phyloP scores from a whole-genome alignment of 2,888 invertebrate genomes.

The Deilephila porcellus region DNA sequence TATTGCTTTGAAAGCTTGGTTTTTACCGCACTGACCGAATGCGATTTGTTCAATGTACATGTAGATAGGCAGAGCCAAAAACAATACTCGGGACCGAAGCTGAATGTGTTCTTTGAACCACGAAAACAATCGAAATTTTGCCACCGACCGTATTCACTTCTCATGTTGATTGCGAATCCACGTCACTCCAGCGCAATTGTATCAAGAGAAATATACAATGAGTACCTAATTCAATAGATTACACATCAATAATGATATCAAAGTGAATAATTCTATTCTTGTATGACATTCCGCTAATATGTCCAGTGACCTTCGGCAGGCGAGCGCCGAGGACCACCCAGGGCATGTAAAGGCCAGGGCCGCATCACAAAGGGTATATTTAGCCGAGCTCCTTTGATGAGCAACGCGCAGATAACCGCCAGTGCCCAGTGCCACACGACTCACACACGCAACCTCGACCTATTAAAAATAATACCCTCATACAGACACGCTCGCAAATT shows the following conservation, averaged over 20 bases:
- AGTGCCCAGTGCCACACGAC: slow-evolving; percentile 51
- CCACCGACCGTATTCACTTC: no score
- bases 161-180: no score
- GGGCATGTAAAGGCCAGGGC: slow-evolving; percentile 44
- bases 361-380: slow-evolving; percentile 65
- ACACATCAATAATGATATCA: background rate
- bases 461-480: slow-evolving; percentile 19
- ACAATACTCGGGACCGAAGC: no score
- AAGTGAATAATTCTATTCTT: background rate
- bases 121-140: no score
- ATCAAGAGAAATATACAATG: no score
- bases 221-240: background rate
- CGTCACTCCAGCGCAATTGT: no score
- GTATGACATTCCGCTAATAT: slow-evolving; percentile 18
- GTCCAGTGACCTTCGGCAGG: slow-evolving; percentile 2
- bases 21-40: no score
- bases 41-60: no score
- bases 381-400: slow-evolving; percentile 70
- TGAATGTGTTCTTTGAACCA: no score
- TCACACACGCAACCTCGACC: slow-evolving; percentile 32
- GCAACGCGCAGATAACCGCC: slow-evolving; percentile 64
- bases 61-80: no score
- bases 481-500: background rate
- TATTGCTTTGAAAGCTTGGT: no score
- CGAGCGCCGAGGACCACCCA: slow-evolving; percentile 51